A percentile compares a stretch with the other conserved stretches of the same genome.
Conservation (phyloP, 2,797 vertebrate species). For the Dromococcyx pavoninus region DNA sequence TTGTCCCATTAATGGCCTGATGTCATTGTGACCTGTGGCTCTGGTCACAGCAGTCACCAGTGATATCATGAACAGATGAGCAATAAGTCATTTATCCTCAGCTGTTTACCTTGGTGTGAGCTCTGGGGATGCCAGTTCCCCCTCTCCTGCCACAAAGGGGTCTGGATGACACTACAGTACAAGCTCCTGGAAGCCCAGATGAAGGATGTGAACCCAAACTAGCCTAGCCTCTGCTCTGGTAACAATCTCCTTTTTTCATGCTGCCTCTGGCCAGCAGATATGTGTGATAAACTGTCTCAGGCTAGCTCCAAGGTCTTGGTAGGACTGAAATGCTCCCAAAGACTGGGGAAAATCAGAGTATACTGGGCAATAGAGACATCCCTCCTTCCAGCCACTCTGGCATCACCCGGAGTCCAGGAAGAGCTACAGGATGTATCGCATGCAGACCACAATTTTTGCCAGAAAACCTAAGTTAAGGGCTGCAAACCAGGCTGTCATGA, state of each 20-base stretch:
- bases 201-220: not conserved
- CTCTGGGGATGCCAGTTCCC: not conserved
- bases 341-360: no score
- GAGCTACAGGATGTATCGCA: fast-evolving
- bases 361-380: no score
- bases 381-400: not conserved
- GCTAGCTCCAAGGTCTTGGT: not conserved
- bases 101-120: not conserved
- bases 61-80: not conserved
- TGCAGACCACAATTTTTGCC: not conserved
- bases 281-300: not conserved
- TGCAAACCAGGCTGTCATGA: fast-evolving
- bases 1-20: conserved; percentile 14
- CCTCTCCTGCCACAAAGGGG: not conserved
- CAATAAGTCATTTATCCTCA: not conserved
- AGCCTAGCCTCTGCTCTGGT: not conserved
- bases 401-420: not conserved
- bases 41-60: not conserved
- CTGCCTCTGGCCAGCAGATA: not conserved
- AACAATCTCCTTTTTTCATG: not conserved
- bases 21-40: conserved; percentile 38
- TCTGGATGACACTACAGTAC: not conserved
- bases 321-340: not conserved
- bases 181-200: fast-evolving
- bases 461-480: not conserved